Evolutionary conservation across 2,797 vertebrate species (phyloP).

Genomic region (Xenentodon cancila): DNA sequence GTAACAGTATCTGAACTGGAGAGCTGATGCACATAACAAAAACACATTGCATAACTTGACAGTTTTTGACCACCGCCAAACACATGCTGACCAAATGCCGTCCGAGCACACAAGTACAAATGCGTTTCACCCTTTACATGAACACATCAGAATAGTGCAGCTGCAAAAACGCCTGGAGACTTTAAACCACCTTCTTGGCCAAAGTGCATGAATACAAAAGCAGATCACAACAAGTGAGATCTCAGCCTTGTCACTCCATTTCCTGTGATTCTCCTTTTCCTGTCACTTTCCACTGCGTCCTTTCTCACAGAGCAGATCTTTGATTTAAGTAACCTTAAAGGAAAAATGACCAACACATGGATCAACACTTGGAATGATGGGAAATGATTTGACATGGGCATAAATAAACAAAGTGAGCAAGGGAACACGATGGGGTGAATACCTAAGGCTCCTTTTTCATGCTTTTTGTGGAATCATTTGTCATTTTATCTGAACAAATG

Average conservation of each 20-base stretch:
- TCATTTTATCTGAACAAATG: constrained; percentile 2
- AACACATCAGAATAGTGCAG: constrained; percentile 10
- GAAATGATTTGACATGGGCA: constrained; percentile 33
- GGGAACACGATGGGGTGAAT: constrained; percentile 9
- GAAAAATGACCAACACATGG: constrained; percentile 34
- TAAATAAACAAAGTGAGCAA: constrained; percentile 26
- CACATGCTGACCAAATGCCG: background rate
- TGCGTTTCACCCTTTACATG: constrained; percentile 1
- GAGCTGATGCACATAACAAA: background rate
- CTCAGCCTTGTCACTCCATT: constrained; percentile 18
- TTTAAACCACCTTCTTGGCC: constrained; percentile 15
- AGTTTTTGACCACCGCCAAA: constrained; percentile 1
- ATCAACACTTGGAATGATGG: constrained; percentile 31
- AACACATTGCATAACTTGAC: background rate
- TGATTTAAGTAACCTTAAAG: constrained; percentile 43
- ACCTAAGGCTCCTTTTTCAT: constrained; percentile 1
- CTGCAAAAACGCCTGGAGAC: constrained; percentile 17
- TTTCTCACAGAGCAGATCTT: constrained; percentile 48
- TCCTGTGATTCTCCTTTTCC: constrained; percentile 55
- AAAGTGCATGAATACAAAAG: constrained; percentile 27
- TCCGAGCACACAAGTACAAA: constrained; percentile 7
- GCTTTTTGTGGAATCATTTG: background rate
- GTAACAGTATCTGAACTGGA: constrained; percentile 1
- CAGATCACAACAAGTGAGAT: constrained; percentile 9
- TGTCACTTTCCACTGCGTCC: constrained; percentile 58